Conservation (phyloP, 1,140 invertebrate genomes). For the Rhyacophila brunnea region DNA sequence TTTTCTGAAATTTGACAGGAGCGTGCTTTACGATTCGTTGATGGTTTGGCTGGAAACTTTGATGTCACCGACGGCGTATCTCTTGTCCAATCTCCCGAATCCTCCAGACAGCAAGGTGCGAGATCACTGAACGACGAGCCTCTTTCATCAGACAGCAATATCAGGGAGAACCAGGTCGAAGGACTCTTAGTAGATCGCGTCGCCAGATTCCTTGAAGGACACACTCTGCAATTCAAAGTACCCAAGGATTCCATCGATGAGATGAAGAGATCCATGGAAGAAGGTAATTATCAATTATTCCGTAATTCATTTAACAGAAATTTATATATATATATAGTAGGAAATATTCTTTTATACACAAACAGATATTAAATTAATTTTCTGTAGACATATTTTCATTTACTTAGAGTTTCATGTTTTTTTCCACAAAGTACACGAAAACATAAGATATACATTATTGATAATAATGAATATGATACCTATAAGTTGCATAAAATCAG, state of each 20-base stretch:
- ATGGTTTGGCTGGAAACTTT: conserved; percentile 55
- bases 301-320: too few relatives aligned
- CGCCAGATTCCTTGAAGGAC: conserved; percentile 71
- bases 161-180: conserved; percentile 73
- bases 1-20: conserved; percentile 58
- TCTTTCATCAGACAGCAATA: conserved; percentile 66
- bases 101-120: conserved; percentile 49
- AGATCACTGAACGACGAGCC: conserved; percentile 51
- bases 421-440: too few relatives aligned
- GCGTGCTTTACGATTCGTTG: conserved; percentile 65
- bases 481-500: too few relatives aligned
- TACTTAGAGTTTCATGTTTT: too few relatives aligned
- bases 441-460: too few relatives aligned
- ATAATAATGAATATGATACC: too few relatives aligned
- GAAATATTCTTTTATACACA: too few relatives aligned
- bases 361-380: too few relatives aligned
- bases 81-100: conserved; percentile 64
- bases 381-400: too few relatives aligned
- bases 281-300: conserved; percentile 60
- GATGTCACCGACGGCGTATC: conserved; percentile 67
- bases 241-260: conserved; percentile 67
- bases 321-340: too few relatives aligned
- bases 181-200: conserved; percentile 71
- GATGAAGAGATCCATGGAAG: conserved; percentile 65
- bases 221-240: conserved; percentile 75